A percentile compares a stretch with the other conserved stretches of the same genome.
Conservation (phyloP, 2,888 invertebrate species). For the Megaustenia siamemsis region DNA sequence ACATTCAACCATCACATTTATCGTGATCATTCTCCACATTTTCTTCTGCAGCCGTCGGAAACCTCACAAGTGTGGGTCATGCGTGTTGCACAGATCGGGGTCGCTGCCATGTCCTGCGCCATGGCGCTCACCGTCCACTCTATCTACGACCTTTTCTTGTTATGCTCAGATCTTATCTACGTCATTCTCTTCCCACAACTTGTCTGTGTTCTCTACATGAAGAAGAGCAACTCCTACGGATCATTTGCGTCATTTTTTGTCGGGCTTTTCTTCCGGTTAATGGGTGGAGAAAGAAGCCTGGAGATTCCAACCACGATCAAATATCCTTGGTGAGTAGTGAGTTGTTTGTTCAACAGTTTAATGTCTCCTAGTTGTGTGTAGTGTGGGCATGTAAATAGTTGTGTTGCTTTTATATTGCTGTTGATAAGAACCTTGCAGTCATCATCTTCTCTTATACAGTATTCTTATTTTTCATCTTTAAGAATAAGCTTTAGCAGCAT, state of each 20-base stretch:
- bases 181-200: conserved; percentile 98
- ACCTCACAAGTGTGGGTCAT: conserved; percentile 93
- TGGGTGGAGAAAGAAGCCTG: conserved; percentile 54
- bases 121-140: conserved; percentile 98
- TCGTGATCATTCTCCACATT: background rate
- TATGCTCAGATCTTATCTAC: conserved; percentile 99
- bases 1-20: background rate
- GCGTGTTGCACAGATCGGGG: conserved; percentile 87
- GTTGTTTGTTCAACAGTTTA: background rate
- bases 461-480: too few species aligned
- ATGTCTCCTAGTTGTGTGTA: background rate
- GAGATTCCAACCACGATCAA: conserved; percentile 41
- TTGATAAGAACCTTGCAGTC: too few species aligned
- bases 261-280: conserved; percentile 60
- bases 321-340: conserved; percentile 51
- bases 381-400: background rate
- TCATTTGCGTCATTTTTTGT: conserved; percentile 84
- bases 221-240: conserved; percentile 97
- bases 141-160: conserved; percentile 98
- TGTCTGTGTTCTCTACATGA: conserved; percentile 97
- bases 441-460: too few species aligned
- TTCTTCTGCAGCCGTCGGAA: conserved; percentile 89
- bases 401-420: too few species aligned
- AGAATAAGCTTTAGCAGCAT: too few species aligned
- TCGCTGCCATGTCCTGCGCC: conserved; percentile 90